Conservation (phyloP, 1,140 invertebrate genomes). For the Cyclargus thomasi region DNA sequence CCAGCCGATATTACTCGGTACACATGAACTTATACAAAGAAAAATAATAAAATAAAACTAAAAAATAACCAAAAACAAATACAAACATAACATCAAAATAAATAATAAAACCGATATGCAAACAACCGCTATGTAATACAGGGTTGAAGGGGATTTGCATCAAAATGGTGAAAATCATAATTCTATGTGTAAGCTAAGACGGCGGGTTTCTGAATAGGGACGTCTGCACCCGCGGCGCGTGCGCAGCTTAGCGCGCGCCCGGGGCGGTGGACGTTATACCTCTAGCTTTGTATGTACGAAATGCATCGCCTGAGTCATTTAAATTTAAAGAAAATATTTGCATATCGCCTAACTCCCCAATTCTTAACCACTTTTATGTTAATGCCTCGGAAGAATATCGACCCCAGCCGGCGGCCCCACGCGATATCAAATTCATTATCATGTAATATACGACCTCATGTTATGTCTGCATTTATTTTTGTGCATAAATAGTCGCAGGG, state of each 20-base stretch:
- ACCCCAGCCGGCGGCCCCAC: slow-evolving; percentile 62
- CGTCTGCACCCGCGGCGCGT: slow-evolving; percentile 56
- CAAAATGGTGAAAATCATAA: slow-evolving; percentile 27
- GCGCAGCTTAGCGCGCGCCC: slow-evolving; percentile 34
- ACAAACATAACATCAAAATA: slow-evolving; percentile 70
- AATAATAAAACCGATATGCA: slow-evolving; percentile 65
- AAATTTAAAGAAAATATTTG: slow-evolving; percentile 71
- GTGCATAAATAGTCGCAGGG: slow-evolving; percentile 52
- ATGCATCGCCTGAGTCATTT: slow-evolving; percentile 36
- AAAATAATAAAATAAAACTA: slow-evolving; percentile 54
- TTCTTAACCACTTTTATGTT: slow-evolving; percentile 61
- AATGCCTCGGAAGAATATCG: slow-evolving; percentile 54
- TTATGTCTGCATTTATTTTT: slow-evolving; percentile 73
- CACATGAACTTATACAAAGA: slow-evolving; percentile 51
- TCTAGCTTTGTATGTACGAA: background rate
- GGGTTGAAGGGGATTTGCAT: slow-evolving; percentile 9
- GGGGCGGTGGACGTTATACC: slow-evolving; percentile 35
- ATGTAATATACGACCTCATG: slow-evolving; percentile 55
- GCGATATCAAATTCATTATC: slow-evolving; percentile 48
- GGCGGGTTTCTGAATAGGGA: slow-evolving; percentile 29
- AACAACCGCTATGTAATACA: slow-evolving; percentile 35
- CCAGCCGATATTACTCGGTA: slow-evolving; percentile 36
- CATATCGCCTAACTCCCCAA: slow-evolving; percentile 71
- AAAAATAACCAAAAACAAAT: slow-evolving; percentile 72
- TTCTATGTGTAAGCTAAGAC: slow-evolving; percentile 60